Evolutionary conservation across 2,797 vertebrate species (phyloP), one percentile per base, ranked within the genome.

Genomic region (Cyprinella venusta): DNA sequence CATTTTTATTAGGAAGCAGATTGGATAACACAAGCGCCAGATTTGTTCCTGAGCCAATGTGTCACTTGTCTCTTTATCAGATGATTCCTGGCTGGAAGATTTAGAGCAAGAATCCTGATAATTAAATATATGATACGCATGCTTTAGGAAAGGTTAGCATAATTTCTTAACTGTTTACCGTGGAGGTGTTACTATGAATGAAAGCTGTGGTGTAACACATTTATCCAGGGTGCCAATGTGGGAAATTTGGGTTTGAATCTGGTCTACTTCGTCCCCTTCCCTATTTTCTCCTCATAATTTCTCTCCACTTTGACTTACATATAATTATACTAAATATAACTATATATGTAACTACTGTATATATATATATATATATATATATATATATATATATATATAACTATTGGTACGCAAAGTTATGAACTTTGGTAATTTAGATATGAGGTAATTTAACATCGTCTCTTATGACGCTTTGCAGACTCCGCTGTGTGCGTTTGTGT

Each of bases 1-100:
- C 86, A 85, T 91, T 91, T 94, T 92, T 91, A 93, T 93, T 88
- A 92, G 90, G 89, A 85, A 68, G 83, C 88, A 83, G 86, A 85
- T 88, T 84, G 88, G 84, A 87, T 89, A 88, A 84, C 84, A 84
- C 81, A 48, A 59, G 79, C 33, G 33, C 38, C 65, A 36, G 54
- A 89, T 85, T 87, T 85, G 84, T 80, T 85, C 85, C 87, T 45
- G 84, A 76, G 90, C 90, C 90, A 89, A 88, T 59, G 77, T 89
- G 81, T 84, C 79, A 88, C 85, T 83, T 81, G 89, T 86, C 81
- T 88, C 85, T 88, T 89, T 88, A 88, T 84, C 82, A 36, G 70
- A 82, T 79, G 30, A 56, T 33, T 65, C 76, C 82, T 72, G 79
- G 24, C 79, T 40, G 54, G 59, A 70, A 15, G 75, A 79, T 81